phyloP scores from a whole-genome alignment of 2,113 vertebrate genomes.

The Myodes glareolus region DNA sequence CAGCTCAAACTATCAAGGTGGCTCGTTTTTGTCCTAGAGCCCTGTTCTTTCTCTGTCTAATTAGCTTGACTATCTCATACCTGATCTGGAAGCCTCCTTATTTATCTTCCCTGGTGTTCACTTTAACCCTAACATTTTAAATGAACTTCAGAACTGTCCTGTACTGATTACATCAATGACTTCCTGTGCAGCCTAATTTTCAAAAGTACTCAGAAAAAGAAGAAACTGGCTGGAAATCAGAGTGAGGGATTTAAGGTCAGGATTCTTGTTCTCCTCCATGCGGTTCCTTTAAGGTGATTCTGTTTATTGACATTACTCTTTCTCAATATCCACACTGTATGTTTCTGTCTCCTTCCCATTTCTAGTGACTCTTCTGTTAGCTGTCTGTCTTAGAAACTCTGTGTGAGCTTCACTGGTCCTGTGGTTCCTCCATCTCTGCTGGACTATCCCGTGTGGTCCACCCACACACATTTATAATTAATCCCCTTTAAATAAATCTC shows the following conservation, averaged over 20 bases:
- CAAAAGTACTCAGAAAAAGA: not conserved
- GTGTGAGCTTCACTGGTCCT: not conserved
- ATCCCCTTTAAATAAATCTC: conserved; percentile 28
- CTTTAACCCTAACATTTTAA: not conserved
- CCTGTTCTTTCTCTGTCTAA: not conserved
- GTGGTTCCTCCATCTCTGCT: not conserved
- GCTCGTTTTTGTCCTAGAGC: not conserved
- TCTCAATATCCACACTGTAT: not conserved
- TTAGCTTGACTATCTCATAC: not conserved
- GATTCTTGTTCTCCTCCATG: not conserved
- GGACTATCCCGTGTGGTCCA: not conserved
- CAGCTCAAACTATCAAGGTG: too few species aligned
- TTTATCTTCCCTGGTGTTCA: not conserved
- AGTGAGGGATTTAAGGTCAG: not conserved
- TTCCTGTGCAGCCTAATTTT: not conserved
- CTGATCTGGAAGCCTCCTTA: not conserved
- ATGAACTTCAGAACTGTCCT: not conserved
- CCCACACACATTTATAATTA: conserved; percentile 17
- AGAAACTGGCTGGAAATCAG: not conserved
- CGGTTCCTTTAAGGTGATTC: not conserved
- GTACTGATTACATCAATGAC: not conserved
- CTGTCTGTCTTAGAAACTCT: too few species aligned
- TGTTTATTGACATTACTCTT: not conserved
- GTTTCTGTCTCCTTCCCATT: not conserved
- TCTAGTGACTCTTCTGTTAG: not conserved